A percentile compares a stretch with the other conserved stretches of the same genome.
These are phyloP conservation scores for Odontamblyopus rebecca DNA, from an alignment of 2,797 vertebrate species.

Conservation along the genomic window DNA sequence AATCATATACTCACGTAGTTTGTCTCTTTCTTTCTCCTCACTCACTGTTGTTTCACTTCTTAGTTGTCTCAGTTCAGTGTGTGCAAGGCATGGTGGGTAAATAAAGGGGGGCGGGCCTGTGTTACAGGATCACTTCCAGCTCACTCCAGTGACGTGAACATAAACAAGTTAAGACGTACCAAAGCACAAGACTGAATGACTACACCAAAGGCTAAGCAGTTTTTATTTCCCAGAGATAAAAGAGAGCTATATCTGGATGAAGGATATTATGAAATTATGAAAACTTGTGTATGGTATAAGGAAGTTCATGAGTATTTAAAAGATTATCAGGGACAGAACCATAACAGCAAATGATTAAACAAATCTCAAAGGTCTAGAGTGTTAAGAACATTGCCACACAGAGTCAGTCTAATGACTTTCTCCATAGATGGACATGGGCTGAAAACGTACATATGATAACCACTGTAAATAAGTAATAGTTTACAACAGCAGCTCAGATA, in stretches of 20 bases:
- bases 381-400: background rate
- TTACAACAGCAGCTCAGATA: background rate
- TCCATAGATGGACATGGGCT: background rate
- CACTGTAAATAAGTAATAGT: background rate
- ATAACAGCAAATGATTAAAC: background rate
- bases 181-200: no score
- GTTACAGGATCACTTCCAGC: background rate
- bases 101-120: background rate
- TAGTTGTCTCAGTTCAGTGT: background rate
- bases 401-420: background rate
- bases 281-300: background rate
- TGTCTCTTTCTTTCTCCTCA: background rate
- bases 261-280: no score
- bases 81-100: slow-evolving; percentile 2
- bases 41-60: slow-evolving; percentile 4
- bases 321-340: background rate
- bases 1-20: slow-evolving; percentile 5
- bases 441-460: background rate
- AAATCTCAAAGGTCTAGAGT: background rate
- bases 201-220: no score
- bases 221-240: no score
- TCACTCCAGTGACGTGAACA: background rate
- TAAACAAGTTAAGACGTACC: no score
- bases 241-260: no score
- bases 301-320: background rate